These are phyloP conservation scores for Drosophila aff. DNA, from an alignment of 1,140 invertebrate species.

Conservation along the genomic window DNA sequence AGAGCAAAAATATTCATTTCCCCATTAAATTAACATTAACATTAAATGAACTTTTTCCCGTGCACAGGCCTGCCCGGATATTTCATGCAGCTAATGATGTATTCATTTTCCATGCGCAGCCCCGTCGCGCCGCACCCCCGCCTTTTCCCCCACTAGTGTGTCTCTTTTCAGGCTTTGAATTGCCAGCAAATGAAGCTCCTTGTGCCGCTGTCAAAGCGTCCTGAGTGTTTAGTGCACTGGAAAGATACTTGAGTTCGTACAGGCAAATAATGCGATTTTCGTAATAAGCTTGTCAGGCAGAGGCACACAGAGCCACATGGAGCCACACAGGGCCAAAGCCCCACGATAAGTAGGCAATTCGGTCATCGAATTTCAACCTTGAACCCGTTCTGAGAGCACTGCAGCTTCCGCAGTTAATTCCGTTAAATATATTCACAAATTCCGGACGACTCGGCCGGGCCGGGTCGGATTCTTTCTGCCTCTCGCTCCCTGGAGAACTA, in stretches of 20 bases:
- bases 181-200: constrained; percentile 73
- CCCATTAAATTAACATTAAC: too few relatives aligned
- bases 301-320: constrained; percentile 10
- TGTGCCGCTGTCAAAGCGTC: constrained; percentile 57
- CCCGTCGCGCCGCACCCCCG: neutral
- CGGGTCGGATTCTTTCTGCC: constrained; percentile 15
- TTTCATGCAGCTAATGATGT: constrained; percentile 80
- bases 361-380: constrained; percentile 65
- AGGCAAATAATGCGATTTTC: constrained; percentile 75
- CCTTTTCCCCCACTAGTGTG: neutral
- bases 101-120: constrained; percentile 66
- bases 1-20: neutral
- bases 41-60: neutral
- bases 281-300: constrained; percentile 63
- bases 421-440: constrained; percentile 65
- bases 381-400: constrained; percentile 47
- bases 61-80: constrained; percentile 52
- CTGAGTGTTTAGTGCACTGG: constrained; percentile 61
- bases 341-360: constrained; percentile 54
- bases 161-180: constrained; percentile 63
- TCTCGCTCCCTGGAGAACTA: constrained; percentile 68
- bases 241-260: constrained; percentile 68
- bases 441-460: constrained; percentile 5
- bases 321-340: neutral
- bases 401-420: constrained; percentile 55